Evolutionary conservation across 53 echinoderm and acorn worm genomes (phyloP), one percentile per base, ranked within the genome.

Genomic region (Crossaster papposus): DNA sequence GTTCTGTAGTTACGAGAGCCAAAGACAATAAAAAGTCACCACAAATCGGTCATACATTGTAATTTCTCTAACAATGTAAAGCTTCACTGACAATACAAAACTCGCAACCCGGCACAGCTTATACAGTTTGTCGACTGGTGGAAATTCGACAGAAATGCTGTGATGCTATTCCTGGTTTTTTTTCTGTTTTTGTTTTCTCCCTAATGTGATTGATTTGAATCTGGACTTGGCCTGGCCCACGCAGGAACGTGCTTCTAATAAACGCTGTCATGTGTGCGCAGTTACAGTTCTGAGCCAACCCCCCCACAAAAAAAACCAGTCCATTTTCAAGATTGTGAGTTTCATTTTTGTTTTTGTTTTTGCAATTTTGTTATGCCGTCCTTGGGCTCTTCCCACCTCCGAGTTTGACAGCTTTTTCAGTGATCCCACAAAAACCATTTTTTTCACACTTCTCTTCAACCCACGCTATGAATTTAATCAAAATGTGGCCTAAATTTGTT

Each of bases 191-290:
- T 44, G 5, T 44, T 44, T 38, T 7, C 44, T 9, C 33, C 2
- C 18, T 33, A 1, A 44, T 51, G 26, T 78, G 78, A 78, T 78
- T 78, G 78, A 78, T 78, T 58, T 78, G 51, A 44, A 51, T 7
- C 78, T 50, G 6, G 78, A 28, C n/a, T 24, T 11, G 51, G 51
- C 44, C 78, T 11, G 51, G 51, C 44, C 78, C 44, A 51, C 44
- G 78, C 78, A 50, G 7, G 78, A 50, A 51, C 78, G 78, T 78
- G 78, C 78, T 9, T 11, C 51, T 78, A 51, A 78, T 78, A 78
- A 74, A 78, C 28, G 78, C 44, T 34, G 78, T 6, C 74, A 17
- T 73, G 74, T 73, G 34, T 73, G 34, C 38, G 50, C 51, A 44
- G 51, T 78, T 78, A 26, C 51, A 44, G 51, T 78, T 78, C 51